These are phyloP conservation scores for Sinocyclocheilus rhinocerous DNA, from an alignment of 2,113 vertebrate species.

Conservation along the genomic window DNA sequence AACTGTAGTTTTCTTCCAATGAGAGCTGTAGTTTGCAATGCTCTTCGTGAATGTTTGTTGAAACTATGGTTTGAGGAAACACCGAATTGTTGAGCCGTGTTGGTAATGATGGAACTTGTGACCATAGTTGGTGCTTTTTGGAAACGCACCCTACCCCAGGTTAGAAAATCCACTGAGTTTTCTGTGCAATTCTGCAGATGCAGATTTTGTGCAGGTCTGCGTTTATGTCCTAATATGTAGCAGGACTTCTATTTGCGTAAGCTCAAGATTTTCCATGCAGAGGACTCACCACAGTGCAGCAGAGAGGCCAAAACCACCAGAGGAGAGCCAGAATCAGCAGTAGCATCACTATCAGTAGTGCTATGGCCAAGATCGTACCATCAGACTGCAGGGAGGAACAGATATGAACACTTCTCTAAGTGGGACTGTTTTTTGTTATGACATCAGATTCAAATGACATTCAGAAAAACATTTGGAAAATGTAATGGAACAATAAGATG, in stretches of 20 bases:
- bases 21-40: background rate
- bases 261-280: background rate
- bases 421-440: background rate
- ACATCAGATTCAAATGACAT: background rate
- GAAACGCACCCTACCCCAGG: background rate
- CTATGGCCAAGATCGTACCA: slow-evolving; percentile 93
- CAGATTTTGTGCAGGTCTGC: background rate
- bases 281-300: slow-evolving; percentile 96
- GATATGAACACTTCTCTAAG: background rate
- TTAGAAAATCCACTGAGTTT: too few relatives aligned
- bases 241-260: background rate
- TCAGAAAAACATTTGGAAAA: slow-evolving; percentile 6
- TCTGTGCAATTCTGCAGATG: background rate
- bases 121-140: background rate
- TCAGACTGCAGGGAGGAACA: slow-evolving; percentile 83
- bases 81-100: background rate
- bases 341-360: slow-evolving; percentile 91
- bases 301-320: slow-evolving; percentile 99
- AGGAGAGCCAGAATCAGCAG: slow-evolving; percentile 87
- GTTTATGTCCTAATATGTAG: background rate
- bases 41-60: background rate
- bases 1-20: too few relatives aligned
- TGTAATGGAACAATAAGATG: background rate
- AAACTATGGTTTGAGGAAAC: background rate
- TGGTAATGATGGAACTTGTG: background rate